These are phyloP conservation scores for Parthenolecanium corni DNA, from an alignment of 2,888 invertebrate species.

Conservation along the genomic window DNA sequence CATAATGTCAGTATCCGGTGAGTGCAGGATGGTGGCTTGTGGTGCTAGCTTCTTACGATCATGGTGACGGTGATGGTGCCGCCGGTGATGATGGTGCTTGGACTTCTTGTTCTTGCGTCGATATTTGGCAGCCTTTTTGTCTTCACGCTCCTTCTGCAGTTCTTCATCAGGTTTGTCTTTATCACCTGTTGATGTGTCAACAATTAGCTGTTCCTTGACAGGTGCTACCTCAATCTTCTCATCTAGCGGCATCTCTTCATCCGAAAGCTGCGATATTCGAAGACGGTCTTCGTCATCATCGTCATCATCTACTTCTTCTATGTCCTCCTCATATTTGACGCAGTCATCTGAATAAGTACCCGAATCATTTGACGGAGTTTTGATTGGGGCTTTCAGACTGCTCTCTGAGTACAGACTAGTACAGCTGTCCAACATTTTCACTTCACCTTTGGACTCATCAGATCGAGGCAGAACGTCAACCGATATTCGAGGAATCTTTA, in stretches of 20 bases:
- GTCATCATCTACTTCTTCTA: constrained; percentile 31
- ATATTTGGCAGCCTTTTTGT: constrained; percentile 30
- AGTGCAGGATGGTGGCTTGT: constrained; percentile 34
- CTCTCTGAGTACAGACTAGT: constrained; percentile 14
- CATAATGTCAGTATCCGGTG: constrained; percentile 34
- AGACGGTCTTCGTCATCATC: constrained; percentile 30
- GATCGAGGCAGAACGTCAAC: not conserved
- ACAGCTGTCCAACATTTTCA: constrained; percentile 5
- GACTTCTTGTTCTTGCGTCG: constrained; percentile 34
- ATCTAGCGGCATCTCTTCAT: constrained; percentile 28
- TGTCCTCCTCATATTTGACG: constrained; percentile 31
- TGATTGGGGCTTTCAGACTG: not conserved
- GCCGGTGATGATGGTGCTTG: constrained; percentile 32
- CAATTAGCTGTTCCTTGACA: constrained; percentile 25
- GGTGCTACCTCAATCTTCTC: constrained; percentile 28
- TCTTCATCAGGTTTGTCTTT: constrained; percentile 23
- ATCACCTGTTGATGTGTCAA: constrained; percentile 30
- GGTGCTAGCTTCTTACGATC: constrained; percentile 34
- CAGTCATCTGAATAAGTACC: constrained; percentile 27
- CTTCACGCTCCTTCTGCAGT: constrained; percentile 15
- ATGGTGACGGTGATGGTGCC: constrained; percentile 35
- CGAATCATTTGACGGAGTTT: constrained; percentile 8
- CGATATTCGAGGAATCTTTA: not conserved
- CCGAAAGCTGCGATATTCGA: constrained; percentile 30
- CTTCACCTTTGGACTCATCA: constrained; percentile 4